Conservation (phyloP, 1,140 invertebrate species). For the Cecropterus lyciades region DNA sequence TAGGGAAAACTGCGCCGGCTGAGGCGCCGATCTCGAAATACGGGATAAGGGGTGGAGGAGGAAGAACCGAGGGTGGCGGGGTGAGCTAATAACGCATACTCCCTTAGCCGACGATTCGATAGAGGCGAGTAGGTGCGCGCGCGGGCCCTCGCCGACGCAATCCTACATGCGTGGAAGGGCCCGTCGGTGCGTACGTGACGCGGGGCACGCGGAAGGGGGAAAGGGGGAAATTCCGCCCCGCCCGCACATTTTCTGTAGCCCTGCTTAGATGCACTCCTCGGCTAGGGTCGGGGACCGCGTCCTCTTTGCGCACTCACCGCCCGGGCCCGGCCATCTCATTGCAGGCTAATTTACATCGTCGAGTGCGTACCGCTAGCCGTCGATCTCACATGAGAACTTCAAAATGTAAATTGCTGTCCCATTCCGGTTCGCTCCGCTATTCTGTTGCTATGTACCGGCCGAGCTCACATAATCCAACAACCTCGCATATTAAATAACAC, state of each 20-base stretch:
- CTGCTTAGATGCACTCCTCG: conserved; percentile 63
- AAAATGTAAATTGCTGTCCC: conserved; percentile 46
- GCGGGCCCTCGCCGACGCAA: conserved; percentile 57
- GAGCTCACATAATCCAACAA: conserved; percentile 46
- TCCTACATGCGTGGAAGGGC: conserved; percentile 64
- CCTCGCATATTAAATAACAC: conserved; percentile 48
- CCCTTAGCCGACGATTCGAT: conserved; percentile 69
- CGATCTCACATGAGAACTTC: conserved; percentile 31
- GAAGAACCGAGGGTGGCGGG: conserved; percentile 47
- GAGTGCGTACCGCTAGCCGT: conserved; percentile 42
- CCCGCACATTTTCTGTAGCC: conserved; percentile 58
- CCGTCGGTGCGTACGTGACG: conserved; percentile 72
- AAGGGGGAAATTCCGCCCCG: conserved; percentile 49
- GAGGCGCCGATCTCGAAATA: conserved; percentile 50
- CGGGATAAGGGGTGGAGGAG: conserved; percentile 52
- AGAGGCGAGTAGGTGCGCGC: conserved; percentile 64
- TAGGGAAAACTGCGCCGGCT: conserved; percentile 16
- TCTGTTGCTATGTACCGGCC: conserved; percentile 54
- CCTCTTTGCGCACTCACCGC: conserved; percentile 39
- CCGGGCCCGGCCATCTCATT: conserved; percentile 35
- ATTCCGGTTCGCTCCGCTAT: conserved; percentile 67
- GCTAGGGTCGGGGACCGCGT: conserved; percentile 51
- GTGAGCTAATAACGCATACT: conserved; percentile 73
- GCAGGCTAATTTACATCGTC: conserved; percentile 52
- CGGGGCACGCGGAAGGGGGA: conserved; percentile 49